Percentiles rank a stretch among this genome's conserved stretches.
These are phyloP conservation scores for Drosophila mojavensis DNA, from an alignment of 1,140 invertebrate genomes.

Conservation along the genomic window DNA sequence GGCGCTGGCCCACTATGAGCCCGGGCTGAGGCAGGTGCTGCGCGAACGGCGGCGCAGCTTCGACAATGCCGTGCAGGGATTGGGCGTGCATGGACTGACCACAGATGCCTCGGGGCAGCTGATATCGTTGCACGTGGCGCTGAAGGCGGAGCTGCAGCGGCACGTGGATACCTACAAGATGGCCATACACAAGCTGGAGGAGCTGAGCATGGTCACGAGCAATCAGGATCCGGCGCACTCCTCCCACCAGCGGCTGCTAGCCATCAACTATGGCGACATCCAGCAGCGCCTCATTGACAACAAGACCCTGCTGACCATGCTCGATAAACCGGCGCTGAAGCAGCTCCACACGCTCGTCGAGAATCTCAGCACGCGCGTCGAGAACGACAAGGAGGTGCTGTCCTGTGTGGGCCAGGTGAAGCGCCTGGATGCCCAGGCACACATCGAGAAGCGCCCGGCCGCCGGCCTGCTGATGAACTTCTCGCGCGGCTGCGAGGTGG, in stretches of 20 bases:
- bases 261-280: slow-evolving; percentile 91
- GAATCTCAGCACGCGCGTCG: slow-evolving; percentile 86
- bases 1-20: slow-evolving; percentile 86
- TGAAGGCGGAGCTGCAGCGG: slow-evolving; percentile 92
- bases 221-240: slow-evolving; percentile 93
- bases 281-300: slow-evolving; percentile 96
- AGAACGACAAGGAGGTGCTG: slow-evolving; percentile 89
- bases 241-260: slow-evolving; percentile 94
- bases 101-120: slow-evolving; percentile 86
- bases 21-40: slow-evolving; percentile 86
- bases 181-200: slow-evolving; percentile 94
- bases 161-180: slow-evolving; percentile 94
- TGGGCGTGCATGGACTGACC: slow-evolving; percentile 94
- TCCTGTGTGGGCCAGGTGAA: slow-evolving; percentile 87
- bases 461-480: slow-evolving; percentile 93
- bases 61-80: slow-evolving; percentile 92
- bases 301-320: slow-evolving; percentile 93
- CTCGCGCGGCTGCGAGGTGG: slow-evolving; percentile 91
- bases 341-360: slow-evolving; percentile 86
- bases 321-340: slow-evolving; percentile 89
- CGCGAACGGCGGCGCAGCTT: slow-evolving; percentile 88
- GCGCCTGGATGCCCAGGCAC: slow-evolving; percentile 85
- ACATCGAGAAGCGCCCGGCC: slow-evolving; percentile 87
- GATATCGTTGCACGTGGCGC: slow-evolving; percentile 88
- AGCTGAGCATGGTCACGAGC: slow-evolving; percentile 88